These are phyloP conservation scores for human DNA, from an alignment of 2,113 vertebrate genomes.

Conservation along the genomic window GRCh38 chr7:15572001-15572500, in stretches of 20 bases:
- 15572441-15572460: conserved; percentile 44
- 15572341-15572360: conserved; percentile 2
- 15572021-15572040: neutral
- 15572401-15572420: conserved; percentile 47
- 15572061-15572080: neutral
- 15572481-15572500: neutral
- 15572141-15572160: neutral
- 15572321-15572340: conserved; percentile 32
- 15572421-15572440: conserved; percentile 53
- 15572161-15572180: conserved; percentile 37
- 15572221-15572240: conserved; percentile 25
- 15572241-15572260: conserved; percentile 46
- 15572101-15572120: neutral
- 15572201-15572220: neutral
- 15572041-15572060: neutral
- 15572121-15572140: neutral
- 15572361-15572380: conserved; percentile 12
- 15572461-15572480: conserved; percentile 25
- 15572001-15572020: neutral
- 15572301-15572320: conserved; percentile 42
- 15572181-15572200: neutral
- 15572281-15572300: conserved; percentile 38
- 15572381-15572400: conserved; percentile 53
- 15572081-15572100: neutral
- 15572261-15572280: conserved; percentile 49